A percentile compares a stretch with the other conserved stretches of the same genome.
Conservation (phyloP, 37 sponge, comb jelly and placozoan species). For the Cliona cf. orientalis region DNA sequence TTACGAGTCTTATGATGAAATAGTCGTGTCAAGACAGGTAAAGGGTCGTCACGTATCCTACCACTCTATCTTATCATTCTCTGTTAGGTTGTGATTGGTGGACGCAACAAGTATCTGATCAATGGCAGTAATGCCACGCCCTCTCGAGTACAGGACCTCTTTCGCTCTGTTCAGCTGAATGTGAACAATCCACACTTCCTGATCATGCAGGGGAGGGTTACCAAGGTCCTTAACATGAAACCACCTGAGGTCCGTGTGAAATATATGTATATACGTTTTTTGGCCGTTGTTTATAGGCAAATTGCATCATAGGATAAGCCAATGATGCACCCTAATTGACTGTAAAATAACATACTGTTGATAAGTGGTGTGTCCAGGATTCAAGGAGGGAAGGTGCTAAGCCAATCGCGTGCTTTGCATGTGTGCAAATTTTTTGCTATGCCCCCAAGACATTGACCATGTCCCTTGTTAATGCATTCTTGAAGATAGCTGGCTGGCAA, state of each 20-base stretch:
- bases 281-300: too few relatives aligned
- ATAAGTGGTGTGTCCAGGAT: too few relatives aligned
- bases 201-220: constrained; percentile 97
- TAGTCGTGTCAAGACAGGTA: constrained; percentile 91
- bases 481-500: too few relatives aligned
- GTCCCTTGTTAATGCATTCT: too few relatives aligned
- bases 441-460: too few relatives aligned
- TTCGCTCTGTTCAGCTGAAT: constrained; percentile 96
- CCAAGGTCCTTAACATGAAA: constrained; percentile 99
- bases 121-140: constrained; percentile 96
- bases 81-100: constrained; percentile 94
- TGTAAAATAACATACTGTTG: too few relatives aligned
- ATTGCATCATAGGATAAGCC: too few relatives aligned
- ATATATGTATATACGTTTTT: too few relatives aligned
- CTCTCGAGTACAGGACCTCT: constrained; percentile 94
- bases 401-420: too few relatives aligned
- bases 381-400: too few relatives aligned
- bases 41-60: neutral
- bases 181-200: constrained; percentile 99
- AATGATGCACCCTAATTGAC: too few relatives aligned
- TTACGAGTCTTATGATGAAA: constrained; percentile 90
- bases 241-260: constrained; percentile 98
- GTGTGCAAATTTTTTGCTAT: too few relatives aligned
- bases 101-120: constrained; percentile 97
- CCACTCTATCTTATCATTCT: neutral